Evolutionary conservation across 2,888 invertebrate species (phyloP).

Genomic region (Elaeidobius kamerunicus): DNA sequence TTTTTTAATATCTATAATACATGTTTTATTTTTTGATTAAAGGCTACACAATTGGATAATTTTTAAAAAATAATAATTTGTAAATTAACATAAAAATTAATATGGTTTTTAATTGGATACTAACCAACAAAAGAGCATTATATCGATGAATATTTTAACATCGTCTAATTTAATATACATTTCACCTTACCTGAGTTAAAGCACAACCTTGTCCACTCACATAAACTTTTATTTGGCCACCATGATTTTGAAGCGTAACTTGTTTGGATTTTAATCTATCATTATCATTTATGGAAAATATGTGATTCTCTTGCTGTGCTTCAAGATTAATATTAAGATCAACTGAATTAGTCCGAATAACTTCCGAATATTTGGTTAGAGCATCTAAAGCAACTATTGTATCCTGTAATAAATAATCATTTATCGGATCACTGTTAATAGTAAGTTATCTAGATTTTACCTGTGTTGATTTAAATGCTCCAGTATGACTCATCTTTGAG

Average conservation of each 20-base stretch:
- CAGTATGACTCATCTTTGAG: constrained; percentile 62
- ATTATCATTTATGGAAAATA: constrained; percentile 49
- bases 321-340: constrained; percentile 51
- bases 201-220: constrained; percentile 57
- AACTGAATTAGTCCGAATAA: constrained; percentile 48
- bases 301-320: constrained; percentile 47
- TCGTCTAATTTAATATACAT: not conserved
- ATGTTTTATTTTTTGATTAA: too few relatives aligned
- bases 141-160: not conserved
- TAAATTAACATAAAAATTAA: too few relatives aligned
- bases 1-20: too few relatives aligned
- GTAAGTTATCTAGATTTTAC: constrained; percentile 42
- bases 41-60: too few relatives aligned
- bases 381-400: constrained; percentile 62
- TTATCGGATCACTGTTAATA: not conserved
- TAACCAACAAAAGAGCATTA: not conserved
- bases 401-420: constrained; percentile 47
- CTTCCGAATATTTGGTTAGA: constrained; percentile 54
- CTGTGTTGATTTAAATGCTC: constrained; percentile 76
- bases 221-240: constrained; percentile 50
- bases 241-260: constrained; percentile 48
- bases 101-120: too few relatives aligned
- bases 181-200: constrained; percentile 52
- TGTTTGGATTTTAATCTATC: constrained; percentile 54
- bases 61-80: too few relatives aligned